phyloP scores from a whole-genome alignment of 2,797 vertebrate species.

The Sparus aurata region DNA sequence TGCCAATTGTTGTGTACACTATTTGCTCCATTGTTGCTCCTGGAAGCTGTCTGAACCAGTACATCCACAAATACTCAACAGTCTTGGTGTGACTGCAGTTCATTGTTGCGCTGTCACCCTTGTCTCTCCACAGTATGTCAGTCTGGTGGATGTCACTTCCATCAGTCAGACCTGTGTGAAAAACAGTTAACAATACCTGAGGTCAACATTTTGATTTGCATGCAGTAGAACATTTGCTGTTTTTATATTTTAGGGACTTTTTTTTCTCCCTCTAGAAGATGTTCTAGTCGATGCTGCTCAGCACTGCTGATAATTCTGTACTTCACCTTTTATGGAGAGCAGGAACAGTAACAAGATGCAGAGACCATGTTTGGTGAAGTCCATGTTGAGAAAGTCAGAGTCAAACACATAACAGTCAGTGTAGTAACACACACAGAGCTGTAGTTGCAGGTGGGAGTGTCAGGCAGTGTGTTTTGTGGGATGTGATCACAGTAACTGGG shows the following conservation, averaged over 20 bases:
- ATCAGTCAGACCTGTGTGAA: background rate
- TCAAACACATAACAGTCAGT: background rate
- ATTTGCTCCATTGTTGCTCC: too few species aligned
- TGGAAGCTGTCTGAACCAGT: too few species aligned
- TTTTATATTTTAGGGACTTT: too few species aligned
- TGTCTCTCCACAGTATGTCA: background rate
- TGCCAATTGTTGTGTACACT: too few species aligned
- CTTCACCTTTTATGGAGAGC: background rate
- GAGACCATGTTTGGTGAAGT: background rate
- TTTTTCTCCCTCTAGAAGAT: too few species aligned
- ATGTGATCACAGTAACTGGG: background rate
- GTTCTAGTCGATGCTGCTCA: too few species aligned
- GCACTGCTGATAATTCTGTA: too few species aligned
- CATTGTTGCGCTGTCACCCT: background rate
- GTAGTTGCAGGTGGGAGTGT: background rate
- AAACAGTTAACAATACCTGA: background rate
- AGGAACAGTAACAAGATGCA: background rate
- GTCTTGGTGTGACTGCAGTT: conserved; percentile 64
- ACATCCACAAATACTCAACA: background rate
- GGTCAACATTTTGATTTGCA: background rate
- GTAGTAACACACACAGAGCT: background rate
- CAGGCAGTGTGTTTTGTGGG: too few species aligned
- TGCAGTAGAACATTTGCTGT: too few species aligned
- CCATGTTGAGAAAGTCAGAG: background rate
- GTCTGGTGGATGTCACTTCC: conserved; percentile 27